Percentiles rank a stretch among this genome's conserved stretches.
phyloP scores from a whole-genome alignment of 2,797 vertebrate genomes.

The Oceanodroma leucorhoa region DNA sequence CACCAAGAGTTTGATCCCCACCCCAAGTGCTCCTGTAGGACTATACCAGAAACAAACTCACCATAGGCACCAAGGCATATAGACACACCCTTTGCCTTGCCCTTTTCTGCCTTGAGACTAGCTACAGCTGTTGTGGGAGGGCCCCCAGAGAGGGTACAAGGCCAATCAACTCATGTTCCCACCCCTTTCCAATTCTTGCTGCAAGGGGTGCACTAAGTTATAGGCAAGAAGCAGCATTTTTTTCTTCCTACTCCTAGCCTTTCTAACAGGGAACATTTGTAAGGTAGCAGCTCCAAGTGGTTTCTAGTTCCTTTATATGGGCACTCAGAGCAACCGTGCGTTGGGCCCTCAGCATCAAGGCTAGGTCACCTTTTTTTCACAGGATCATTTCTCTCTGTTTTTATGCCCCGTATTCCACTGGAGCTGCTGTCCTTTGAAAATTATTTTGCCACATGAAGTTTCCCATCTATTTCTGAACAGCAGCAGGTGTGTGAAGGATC shows the following conservation, averaged over 20 bases:
- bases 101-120: background rate
- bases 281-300: background rate
- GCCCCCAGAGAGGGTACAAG: background rate
- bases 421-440: background rate
- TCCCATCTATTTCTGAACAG: constrained; percentile 6
- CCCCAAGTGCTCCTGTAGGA: background rate
- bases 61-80: background rate
- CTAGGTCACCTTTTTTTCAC: background rate
- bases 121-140: background rate
- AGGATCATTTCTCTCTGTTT: background rate
- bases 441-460: background rate
- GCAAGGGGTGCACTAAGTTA: background rate
- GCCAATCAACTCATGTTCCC: background rate
- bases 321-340: background rate
- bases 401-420: background rate
- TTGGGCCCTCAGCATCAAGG: background rate
- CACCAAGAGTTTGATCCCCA: background rate
- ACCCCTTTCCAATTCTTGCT: background rate
- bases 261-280: background rate
- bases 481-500: background rate
- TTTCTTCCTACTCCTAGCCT: background rate
- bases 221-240: background rate
- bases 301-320: background rate
- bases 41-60: background rate
- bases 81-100: background rate